Evolutionary conservation across 2,888 invertebrate species (phyloP).

Genomic region (Mimachlamys varia): DNA sequence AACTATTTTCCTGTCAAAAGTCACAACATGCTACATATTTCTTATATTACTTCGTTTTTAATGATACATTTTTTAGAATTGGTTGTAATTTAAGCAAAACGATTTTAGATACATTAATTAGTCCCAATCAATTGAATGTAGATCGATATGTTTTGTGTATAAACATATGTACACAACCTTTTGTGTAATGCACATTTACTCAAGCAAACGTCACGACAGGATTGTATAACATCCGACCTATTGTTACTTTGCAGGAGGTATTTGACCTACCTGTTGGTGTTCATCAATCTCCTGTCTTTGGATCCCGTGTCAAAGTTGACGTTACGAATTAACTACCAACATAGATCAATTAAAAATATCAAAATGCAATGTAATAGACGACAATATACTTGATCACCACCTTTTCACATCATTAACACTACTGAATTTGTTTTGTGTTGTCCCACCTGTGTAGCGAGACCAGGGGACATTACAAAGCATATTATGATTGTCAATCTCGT

Average conservation of each 20-base stretch:
- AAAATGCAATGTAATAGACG: neutral
- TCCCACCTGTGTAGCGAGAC: neutral
- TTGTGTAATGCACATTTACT: too few species aligned
- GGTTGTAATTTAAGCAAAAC: too few species aligned
- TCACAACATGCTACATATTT: too few species aligned
- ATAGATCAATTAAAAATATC: neutral
- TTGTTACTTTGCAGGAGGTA: neutral
- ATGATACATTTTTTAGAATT: too few species aligned
- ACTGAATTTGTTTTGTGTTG: neutral
- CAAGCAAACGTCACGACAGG: neutral
- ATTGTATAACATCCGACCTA: neutral
- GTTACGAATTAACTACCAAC: neutral
- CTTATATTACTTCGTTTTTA: too few species aligned
- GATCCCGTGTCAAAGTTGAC: neutral
- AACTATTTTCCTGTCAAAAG: too few species aligned
- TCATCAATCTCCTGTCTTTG: neutral
- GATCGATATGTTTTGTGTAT: too few species aligned
- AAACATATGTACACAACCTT: too few species aligned
- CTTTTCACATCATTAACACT: slow-evolving; percentile 6
- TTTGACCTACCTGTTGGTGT: neutral
- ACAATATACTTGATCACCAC: neutral
- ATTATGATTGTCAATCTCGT: neutral
- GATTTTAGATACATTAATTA: too few species aligned
- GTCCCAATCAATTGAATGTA: too few species aligned
- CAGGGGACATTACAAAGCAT: neutral